These are phyloP conservation scores for Mesorhabditis belari DNA, from an alignment of 2,888 invertebrate species.

Conservation along the genomic window DNA sequence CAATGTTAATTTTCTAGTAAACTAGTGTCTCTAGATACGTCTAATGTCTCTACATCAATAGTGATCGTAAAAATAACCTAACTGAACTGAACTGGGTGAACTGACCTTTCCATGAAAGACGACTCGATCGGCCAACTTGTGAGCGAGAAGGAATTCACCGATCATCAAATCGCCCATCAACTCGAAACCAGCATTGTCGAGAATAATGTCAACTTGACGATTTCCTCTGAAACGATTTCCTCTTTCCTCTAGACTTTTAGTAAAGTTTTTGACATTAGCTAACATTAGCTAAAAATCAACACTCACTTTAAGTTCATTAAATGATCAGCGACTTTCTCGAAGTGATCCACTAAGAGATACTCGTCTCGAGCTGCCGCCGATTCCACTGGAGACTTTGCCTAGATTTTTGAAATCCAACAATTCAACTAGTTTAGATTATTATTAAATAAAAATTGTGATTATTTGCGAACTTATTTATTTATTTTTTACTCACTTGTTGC, in stretches of 20 bases:
- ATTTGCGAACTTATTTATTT: too few species aligned
- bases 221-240: neutral
- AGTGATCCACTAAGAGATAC: slow-evolving; percentile 13
- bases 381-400: slow-evolving; percentile 6
- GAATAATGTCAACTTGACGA: slow-evolving; percentile 61
- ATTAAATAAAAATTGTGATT: too few species aligned
- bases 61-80: neutral
- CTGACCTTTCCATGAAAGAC: slow-evolving; percentile 44
- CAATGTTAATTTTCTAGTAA: neutral
- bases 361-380: slow-evolving; percentile 12
- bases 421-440: too few species aligned
- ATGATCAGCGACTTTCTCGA: slow-evolving; percentile 1
- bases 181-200: slow-evolving; percentile 92
- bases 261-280: neutral
- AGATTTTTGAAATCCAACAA: too few species aligned
- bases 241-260: too few species aligned
- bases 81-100: slow-evolving; percentile 18
- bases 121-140: slow-evolving; percentile 52
- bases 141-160: slow-evolving; percentile 69
- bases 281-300: neutral
- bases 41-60: neutral
- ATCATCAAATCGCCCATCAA: slow-evolving; percentile 80
- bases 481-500: slow-evolving; percentile 4
- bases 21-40: too few species aligned
- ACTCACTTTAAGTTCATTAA: neutral